These are phyloP conservation scores for Eleginops maclovinus DNA, from an alignment of 2,113 vertebrate species.

Conservation along the genomic window DNA sequence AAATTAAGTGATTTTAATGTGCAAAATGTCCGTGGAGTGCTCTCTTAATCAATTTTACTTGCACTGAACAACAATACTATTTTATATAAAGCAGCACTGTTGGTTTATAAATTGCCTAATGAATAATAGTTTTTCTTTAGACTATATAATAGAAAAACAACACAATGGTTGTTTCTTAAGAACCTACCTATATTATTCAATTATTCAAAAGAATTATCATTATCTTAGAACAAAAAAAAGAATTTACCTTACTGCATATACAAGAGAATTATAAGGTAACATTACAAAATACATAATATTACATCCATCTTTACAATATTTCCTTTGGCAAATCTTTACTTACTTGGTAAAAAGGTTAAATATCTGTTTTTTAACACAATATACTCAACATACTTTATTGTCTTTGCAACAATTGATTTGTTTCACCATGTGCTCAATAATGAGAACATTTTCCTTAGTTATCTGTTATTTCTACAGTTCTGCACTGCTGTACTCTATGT, in stretches of 20 bases:
- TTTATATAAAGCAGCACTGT: background rate
- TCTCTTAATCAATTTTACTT: background rate
- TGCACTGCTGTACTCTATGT: constrained; percentile 16
- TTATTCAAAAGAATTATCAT: background rate
- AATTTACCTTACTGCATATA: background rate
- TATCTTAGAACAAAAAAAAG: background rate
- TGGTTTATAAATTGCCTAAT: background rate
- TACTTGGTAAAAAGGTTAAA: background rate
- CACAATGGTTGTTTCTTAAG: background rate
- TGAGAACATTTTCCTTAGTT: too few relatives aligned
- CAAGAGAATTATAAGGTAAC: background rate
- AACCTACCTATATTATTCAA: background rate
- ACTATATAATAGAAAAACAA: background rate
- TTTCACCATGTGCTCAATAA: background rate
- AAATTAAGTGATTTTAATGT: background rate
- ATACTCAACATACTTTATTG: background rate
- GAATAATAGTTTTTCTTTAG: background rate
- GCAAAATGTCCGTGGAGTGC: background rate
- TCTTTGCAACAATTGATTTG: background rate
- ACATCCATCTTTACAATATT: background rate
- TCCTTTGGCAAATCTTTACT: background rate
- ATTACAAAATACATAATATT: background rate
- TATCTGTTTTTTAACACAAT: background rate
- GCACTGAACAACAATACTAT: background rate
- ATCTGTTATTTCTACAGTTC: constrained; percentile 18